Conservation (phyloP, 2,888 invertebrate species). For the Onthophagus sagittarius region DNA sequence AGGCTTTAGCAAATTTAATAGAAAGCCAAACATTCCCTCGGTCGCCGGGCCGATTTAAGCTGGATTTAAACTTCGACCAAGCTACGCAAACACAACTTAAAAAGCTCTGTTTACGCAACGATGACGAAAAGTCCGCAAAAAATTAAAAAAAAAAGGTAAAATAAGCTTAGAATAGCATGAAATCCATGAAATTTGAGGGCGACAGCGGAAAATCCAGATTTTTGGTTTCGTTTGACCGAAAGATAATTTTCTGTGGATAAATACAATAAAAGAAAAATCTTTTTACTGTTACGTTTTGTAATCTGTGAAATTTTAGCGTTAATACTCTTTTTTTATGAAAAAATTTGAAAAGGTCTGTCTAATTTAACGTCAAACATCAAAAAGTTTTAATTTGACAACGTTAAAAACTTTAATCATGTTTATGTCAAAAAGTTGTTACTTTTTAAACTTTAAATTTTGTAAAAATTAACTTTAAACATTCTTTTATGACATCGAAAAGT, state of each 20-base stretch:
- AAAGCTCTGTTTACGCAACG: background rate
- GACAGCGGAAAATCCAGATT: background rate
- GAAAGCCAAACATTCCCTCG: constrained; percentile 30
- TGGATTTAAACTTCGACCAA: constrained; percentile 20
- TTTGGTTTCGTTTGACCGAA: background rate
- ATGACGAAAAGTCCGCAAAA: background rate
- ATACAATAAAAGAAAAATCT: background rate
- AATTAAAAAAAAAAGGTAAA: background rate
- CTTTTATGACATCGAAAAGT: no score
- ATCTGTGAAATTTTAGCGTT: background rate
- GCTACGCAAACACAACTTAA: constrained; percentile 2
- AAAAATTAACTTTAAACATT: no score
- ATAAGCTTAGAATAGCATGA: background rate
- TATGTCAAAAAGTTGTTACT: no score
- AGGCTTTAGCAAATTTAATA: constrained; percentile 31
- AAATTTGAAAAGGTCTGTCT: no score
- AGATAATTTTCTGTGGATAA: background rate
- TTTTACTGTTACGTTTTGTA: background rate
- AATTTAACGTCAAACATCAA: no score
- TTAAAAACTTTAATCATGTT: no score
- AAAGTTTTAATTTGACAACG: no score
- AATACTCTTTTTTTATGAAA: no score
- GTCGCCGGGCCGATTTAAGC: constrained; percentile 18
- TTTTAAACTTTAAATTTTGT: no score
- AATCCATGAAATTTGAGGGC: background rate